A percentile compares a stretch with the other conserved stretches of the same genome.
These are phyloP conservation scores for Andrena camellia DNA, from an alignment of 2,888 invertebrate genomes.

Conservation along the genomic window DNA sequence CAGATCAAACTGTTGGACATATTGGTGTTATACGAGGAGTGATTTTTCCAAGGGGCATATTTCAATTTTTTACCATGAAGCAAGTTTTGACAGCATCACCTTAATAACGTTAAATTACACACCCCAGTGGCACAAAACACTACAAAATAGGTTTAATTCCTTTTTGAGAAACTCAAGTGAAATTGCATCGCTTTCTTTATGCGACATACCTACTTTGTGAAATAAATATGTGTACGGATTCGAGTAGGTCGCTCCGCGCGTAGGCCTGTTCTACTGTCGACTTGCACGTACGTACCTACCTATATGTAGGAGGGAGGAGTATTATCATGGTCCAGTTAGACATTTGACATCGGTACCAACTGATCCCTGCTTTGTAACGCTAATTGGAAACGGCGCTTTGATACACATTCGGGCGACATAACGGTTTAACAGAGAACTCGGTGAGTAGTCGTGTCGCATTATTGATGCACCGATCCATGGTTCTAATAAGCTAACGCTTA, in stretches of 20 bases:
- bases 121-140: no score
- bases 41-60: no score
- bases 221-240: neutral
- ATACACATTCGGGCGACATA: slow-evolving; percentile 1
- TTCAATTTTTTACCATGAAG: no score
- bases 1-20: no score
- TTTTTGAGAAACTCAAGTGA: no score
- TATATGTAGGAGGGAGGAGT: neutral
- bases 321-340: neutral
- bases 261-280: neutral
- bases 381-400: slow-evolving; percentile 36
- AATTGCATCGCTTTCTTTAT: no score
- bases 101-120: no score
- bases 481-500: slow-evolving; percentile 44
- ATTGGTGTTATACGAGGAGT: no score
- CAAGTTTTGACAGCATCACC: no score
- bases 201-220: no score
- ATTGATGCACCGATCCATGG: slow-evolving; percentile 22
- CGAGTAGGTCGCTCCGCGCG: neutral
- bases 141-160: no score
- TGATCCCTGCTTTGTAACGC: slow-evolving; percentile 25
- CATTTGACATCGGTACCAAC: slow-evolving; percentile 5
- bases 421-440: slow-evolving; percentile 31
- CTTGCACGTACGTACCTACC: neutral
- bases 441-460: slow-evolving; percentile 27